These are phyloP conservation scores for Motacilla tschutschensis DNA, from an alignment of 2,113 vertebrate genomes.

Conservation along the genomic window DNA sequence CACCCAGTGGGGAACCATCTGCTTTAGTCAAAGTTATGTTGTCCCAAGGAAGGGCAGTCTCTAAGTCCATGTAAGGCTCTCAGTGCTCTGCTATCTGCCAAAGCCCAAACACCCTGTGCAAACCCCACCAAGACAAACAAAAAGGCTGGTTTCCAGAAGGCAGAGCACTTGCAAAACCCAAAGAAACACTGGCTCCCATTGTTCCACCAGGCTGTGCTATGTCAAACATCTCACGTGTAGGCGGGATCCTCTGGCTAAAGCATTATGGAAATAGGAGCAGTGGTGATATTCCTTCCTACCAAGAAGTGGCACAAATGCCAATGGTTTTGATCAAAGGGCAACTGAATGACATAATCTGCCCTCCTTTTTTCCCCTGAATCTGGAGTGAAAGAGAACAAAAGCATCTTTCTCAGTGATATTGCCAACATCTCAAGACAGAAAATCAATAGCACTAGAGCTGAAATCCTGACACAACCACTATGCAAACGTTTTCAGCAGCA, in stretches of 20 bases:
- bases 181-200: constrained; percentile 37
- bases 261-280: not conserved
- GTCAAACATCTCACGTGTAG: constrained; percentile 14
- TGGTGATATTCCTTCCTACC: not conserved
- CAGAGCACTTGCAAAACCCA: not conserved
- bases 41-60: not conserved
- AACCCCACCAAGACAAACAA: constrained; percentile 44
- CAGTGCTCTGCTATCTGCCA: not conserved
- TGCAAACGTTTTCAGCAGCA: not conserved
- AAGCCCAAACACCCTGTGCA: not conserved
- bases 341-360: not conserved
- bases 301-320: not conserved
- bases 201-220: constrained; percentile 17
- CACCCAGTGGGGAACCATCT: not conserved
- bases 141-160: constrained; percentile 22
- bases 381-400: not conserved
- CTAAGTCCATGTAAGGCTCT: not conserved
- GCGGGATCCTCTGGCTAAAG: not conserved
- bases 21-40: not conserved
- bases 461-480: not conserved
- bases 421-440: not conserved
- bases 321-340: not conserved
- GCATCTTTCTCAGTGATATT: not conserved
- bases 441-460: not conserved
- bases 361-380: not conserved